Base-by-base conservation (phyloP, 2,113 vertebrate genomes). In the Seriola aureovittata region DNA sequence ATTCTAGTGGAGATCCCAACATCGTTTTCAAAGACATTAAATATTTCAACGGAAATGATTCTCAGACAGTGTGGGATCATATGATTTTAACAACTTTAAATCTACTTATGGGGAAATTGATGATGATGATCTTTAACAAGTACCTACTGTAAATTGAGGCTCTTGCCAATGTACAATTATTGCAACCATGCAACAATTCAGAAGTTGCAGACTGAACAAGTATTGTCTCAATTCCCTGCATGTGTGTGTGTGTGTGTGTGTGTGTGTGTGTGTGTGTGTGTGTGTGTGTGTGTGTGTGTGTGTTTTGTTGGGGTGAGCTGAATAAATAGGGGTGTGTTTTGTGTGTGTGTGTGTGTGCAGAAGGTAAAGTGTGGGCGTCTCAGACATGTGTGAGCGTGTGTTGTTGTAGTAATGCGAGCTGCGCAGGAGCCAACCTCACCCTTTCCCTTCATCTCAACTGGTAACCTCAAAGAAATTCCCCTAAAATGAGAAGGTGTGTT, bases 401-500 rank as follows among this genome's bases (percentile, higher is more conserved):
- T 88, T 84, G 62, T 81, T 4, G 34, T 79, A 79, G 85, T 87
- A 89, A 92, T 38, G 19, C 13, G 83, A 89, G 82, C 58, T 7
- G 44, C 70, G 70, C 25, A 19, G 70, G 60, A 68, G 34, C 9
- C 38, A 46, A 66, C 71, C 67, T 13, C n/a, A 16, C 66, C 71
- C 80, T 71, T 82, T 67, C 32, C 17, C 63, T 69, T 55, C 65
- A 34, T 69, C 73, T 76, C 38, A 54, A 54, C 44, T 58, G 19
- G 21, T 3, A 23, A 8, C 16, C 48, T 69, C 29, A 54, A 13
- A 69, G 0, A 69, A 69, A 44, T 14, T 14, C 59, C 34, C 38
- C 62, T 14, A 42, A 64, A 64, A 42, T 42, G 62, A 64, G 59
- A 1, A 7, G 11, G 62, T 13, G 59, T 34, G 32, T 62, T 11